Base-by-base conservation (phyloP, 1,140 invertebrate species). In the Scaptodrosophila lebanonensis region DNA sequence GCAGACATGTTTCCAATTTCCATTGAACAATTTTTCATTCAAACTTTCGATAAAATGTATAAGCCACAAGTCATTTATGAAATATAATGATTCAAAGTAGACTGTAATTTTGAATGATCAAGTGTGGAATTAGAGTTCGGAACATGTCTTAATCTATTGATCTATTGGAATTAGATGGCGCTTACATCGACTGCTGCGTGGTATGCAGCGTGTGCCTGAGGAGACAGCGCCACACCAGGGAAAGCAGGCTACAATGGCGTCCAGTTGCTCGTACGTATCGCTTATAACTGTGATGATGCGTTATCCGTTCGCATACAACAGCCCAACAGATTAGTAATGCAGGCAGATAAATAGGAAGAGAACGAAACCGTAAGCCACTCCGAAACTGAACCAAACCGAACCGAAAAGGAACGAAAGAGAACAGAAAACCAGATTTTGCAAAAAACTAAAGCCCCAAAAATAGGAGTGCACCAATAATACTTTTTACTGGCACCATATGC, bases 191-290 rank as follows among this genome's bases (percentile, higher is more conserved):
- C 83, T 86, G 65, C 83, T 87, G 82, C 83, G 84, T 9, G 85
- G 85, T 49, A 87, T 87, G 49, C 85, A 87, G 53, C 75, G 75
- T 39, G 66, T 86, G 69, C 70, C 85, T 29, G 84, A 86, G 51
- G 83, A 84, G 59, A 88, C 87, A 25, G 76, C 77, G 35, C 91
- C 90, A 86, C 91, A 92, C 91, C 91, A 92, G 39, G 91, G 91
- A 85, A 92, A 92, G 86, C 91, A 92, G 70, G 91, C 90, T 50
- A 91, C 90, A 84, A 92, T 88, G 50, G 90, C 91, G 86, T 92
- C 91, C 87, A 92, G 88, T 82, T 91, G 90, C 76, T 92, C 91
- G 86, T 92, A 91, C 65, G 90, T 92, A 84, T 92, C 91, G 62
- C 85, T 86, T 49, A 87, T 87, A 48, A 87, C 85, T 87, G 66